These are phyloP conservation scores for Cyrtorhinus lividipennis DNA, from an alignment of 1,140 invertebrate species.

Conservation along the genomic window DNA sequence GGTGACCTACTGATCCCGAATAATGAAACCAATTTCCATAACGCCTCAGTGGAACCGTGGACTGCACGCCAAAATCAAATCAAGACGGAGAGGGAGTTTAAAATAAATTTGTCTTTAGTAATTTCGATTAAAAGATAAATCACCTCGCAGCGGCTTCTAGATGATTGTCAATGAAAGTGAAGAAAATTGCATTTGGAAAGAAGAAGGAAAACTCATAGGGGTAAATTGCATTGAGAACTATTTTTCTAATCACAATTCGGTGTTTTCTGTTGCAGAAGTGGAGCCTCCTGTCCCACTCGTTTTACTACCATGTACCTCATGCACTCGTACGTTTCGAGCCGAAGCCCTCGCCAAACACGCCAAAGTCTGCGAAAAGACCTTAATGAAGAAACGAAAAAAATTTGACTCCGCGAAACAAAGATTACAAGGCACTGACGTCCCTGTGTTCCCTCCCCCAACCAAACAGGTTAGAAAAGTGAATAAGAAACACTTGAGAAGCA, in stretches of 20 bases:
- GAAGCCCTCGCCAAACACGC: slow-evolving; percentile 55
- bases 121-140: too few relatives aligned
- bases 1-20: slow-evolving; percentile 1
- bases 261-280: slow-evolving; percentile 17
- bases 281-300: slow-evolving; percentile 23
- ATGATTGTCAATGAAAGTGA: too few relatives aligned
- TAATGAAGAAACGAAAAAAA: slow-evolving; percentile 54
- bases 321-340: slow-evolving; percentile 51
- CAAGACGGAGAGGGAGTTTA: too few relatives aligned
- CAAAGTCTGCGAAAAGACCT: slow-evolving; percentile 59
- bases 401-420: slow-evolving; percentile 78
- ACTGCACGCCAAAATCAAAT: too few relatives aligned
- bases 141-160: too few relatives aligned
- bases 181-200: too few relatives aligned
- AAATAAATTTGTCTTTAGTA: too few relatives aligned
- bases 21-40: not conserved
- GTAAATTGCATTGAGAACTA: too few relatives aligned
- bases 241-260: not conserved
- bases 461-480: too few relatives aligned
- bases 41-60: too few relatives aligned
- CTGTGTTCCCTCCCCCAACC: slow-evolving; percentile 29
- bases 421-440: slow-evolving; percentile 53
- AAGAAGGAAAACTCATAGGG: too few relatives aligned
- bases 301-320: slow-evolving; percentile 45
- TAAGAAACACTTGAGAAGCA: too few relatives aligned